phyloP scores from a whole-genome alignment of 2,888 invertebrate species.

The Strigamia maritima region DNA sequence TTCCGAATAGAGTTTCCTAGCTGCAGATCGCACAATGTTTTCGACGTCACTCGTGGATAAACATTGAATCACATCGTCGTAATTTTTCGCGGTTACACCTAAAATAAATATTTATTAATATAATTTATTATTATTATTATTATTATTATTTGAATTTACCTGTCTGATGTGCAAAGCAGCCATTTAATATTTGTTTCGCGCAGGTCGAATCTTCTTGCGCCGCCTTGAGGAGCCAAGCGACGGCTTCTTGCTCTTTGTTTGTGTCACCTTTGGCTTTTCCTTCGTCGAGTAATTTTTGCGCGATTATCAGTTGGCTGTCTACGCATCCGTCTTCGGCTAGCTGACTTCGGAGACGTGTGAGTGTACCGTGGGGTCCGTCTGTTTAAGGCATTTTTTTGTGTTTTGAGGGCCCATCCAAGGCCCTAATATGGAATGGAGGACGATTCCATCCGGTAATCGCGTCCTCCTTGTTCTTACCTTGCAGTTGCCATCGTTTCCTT shows the following conservation, averaged over 20 bases:
- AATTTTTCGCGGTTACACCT: neutral
- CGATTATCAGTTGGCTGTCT: slow-evolving; percentile 81
- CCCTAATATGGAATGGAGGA: neutral
- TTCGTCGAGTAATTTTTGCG: slow-evolving; percentile 76
- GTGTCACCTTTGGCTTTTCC: slow-evolving; percentile 36
- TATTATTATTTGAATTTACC: too few relatives aligned
- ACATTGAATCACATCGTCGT: neutral
- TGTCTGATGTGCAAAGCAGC: slow-evolving; percentile 46
- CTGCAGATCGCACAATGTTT: neutral
- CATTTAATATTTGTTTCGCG: slow-evolving; percentile 69
- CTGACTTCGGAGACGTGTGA: slow-evolving; percentile 48
- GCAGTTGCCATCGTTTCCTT: slow-evolving; percentile 24
- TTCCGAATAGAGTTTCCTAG: neutral
- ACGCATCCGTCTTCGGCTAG: slow-evolving; percentile 84
- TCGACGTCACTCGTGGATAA: neutral
- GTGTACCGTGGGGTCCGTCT: slow-evolving; percentile 47
- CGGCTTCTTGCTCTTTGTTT: slow-evolving; percentile 65
- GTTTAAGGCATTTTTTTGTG: neutral
- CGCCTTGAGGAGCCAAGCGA: slow-evolving; percentile 88
- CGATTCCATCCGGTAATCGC: neutral
- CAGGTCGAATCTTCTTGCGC: slow-evolving; percentile 87
- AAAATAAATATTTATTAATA: too few relatives aligned
- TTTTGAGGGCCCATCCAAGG: neutral
- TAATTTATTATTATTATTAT: too few relatives aligned
- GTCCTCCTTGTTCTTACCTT: slow-evolving; percentile 15